Conservation (phyloP, 2,113 vertebrate species). For the Uropsilus gracilis region DNA sequence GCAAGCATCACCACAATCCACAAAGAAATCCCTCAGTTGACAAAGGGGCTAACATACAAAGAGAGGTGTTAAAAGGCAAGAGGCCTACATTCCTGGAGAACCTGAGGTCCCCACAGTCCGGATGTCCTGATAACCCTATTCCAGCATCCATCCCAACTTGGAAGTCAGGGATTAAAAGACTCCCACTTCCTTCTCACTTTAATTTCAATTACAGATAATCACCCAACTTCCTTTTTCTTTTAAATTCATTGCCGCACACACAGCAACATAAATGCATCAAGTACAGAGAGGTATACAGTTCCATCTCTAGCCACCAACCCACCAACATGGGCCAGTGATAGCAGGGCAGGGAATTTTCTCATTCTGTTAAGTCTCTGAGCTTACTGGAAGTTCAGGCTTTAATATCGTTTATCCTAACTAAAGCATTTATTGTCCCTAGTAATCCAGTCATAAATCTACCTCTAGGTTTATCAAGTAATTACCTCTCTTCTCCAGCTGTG, state of each 20-base stretch:
- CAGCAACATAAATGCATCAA: not conserved
- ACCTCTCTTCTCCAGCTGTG: not conserved
- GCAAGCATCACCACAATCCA: constrained; percentile 9
- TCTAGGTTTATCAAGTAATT: not conserved
- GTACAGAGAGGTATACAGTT: not conserved
- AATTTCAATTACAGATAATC: constrained; percentile 47
- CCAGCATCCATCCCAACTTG: not conserved
- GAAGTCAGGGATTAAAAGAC: constrained; percentile 43
- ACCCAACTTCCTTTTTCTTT: constrained; percentile 27
- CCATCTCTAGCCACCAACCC: not conserved
- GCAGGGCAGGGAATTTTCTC: no score
- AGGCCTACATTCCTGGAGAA: not conserved
- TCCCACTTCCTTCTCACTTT: constrained; percentile 49
- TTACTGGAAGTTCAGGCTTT: not conserved
- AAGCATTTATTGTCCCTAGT: not conserved
- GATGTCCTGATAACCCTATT: not conserved
- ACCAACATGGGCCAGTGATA: not conserved
- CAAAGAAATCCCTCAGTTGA: constrained; percentile 18
- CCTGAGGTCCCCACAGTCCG: not conserved
- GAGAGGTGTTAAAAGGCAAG: not conserved
- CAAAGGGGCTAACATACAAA: not conserved
- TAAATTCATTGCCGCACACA: not conserved
- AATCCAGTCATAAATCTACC: not conserved
- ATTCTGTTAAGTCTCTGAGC: not conserved
- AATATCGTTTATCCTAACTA: not conserved